A percentile compares a stretch with the other conserved stretches of the same genome.
Conservation (phyloP, 2,113 vertebrate genomes). For the Aepyceros melampus region DNA sequence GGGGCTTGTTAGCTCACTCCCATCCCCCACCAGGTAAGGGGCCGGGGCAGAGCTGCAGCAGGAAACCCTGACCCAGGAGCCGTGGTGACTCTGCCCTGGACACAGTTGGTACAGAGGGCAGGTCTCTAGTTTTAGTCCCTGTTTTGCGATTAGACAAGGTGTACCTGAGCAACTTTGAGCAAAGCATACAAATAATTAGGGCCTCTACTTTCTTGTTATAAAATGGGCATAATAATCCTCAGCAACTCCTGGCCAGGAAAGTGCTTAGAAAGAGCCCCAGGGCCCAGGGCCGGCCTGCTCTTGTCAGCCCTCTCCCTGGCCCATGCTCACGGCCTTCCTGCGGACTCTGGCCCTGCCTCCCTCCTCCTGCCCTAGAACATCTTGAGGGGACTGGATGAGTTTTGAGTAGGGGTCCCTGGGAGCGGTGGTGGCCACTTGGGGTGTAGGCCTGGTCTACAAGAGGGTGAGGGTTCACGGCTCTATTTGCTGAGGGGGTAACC, state of each 20-base stretch:
- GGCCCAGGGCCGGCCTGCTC: neutral
- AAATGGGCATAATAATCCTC: neutral
- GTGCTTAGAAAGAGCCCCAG: neutral
- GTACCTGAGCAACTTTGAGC: neutral
- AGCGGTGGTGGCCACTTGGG: neutral
- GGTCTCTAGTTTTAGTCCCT: neutral
- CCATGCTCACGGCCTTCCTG: fast-evolving
- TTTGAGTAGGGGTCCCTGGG: neutral
- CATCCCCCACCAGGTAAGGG: neutral
- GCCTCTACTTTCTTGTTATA: neutral
- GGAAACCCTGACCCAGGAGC: neutral
- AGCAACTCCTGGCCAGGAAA: neutral
- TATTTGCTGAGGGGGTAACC: too few species aligned
- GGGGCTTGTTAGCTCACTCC: neutral
- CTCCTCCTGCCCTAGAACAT: neutral
- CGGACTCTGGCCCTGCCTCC: fast-evolving
- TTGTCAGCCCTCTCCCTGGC: neutral
- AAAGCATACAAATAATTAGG: neutral
- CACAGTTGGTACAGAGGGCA: neutral
- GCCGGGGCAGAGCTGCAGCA: neutral
- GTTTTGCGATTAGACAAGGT: neutral
- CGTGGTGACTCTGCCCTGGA: neutral
- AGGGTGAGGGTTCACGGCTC: neutral
- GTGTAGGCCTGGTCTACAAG: fast-evolving
- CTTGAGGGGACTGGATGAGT: neutral